Evolutionary conservation across 2,113 vertebrate genomes (phyloP).

Genomic region (Carassius gibelio): DNA sequence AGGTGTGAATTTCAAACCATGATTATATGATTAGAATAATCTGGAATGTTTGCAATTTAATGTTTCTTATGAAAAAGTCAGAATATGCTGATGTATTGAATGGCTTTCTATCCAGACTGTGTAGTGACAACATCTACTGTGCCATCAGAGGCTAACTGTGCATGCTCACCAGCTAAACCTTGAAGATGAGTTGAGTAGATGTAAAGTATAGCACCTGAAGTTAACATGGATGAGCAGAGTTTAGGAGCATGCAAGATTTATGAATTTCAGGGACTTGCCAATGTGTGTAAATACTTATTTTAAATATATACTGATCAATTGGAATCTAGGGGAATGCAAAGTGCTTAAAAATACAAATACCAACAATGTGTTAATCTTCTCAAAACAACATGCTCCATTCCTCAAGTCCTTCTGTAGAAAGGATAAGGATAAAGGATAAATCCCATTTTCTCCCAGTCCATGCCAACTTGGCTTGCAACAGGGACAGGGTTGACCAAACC

Average conservation of each 20-base stretch:
- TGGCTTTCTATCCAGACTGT: no score
- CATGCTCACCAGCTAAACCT: no score
- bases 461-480: conserved; percentile 29
- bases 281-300: not conserved
- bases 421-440: conserved; percentile 4
- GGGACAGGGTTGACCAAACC: not conserved
- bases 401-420: conserved; percentile 18
- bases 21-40: no score
- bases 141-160: no score
- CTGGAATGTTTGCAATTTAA: no score
- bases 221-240: not conserved
- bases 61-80: no score
- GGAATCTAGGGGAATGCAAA: not conserved
- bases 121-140: no score
- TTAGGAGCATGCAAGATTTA: not conserved
- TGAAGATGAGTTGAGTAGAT: not conserved
- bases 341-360: conserved; percentile 4
- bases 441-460: not conserved
- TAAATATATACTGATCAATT: not conserved
- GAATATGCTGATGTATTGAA: no score
- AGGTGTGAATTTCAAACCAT: no score
- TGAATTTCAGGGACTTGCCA: not conserved
- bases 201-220: no score
- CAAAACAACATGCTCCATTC: conserved; percentile 21
- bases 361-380: conserved; percentile 35